Evolutionary conservation across 2,888 invertebrate genomes (phyloP), one percentile per base, ranked within the genome.

Genomic region (Andrena fulva): DNA sequence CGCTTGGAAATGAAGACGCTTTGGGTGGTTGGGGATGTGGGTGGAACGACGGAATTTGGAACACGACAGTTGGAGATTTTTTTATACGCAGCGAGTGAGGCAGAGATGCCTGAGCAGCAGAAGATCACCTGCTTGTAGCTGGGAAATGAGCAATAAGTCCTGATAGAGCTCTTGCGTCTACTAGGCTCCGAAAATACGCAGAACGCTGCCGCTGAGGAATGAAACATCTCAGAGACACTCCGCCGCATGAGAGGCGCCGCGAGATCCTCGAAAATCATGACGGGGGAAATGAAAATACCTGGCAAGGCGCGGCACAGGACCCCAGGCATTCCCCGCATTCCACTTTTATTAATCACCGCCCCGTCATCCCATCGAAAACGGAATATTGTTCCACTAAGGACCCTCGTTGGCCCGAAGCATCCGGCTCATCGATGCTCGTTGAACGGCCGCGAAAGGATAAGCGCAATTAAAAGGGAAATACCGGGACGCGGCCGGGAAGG

Each of bases 301-400:
- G 16, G 27, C 10, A 7, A 20, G 20, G 0, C 12, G 67, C 31
- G 24, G 24, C 56, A 56, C 27, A 56, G 27, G 56, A 56, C 56
- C 24, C 24, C 20, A 24, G 56, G 56, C 68, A 60, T 75, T 75
- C 69, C 12, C n/a, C 16, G 69, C 59, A 75, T 75, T 69, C 69
- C 69, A 4, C 27, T 59, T 68, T 75, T 69, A 75, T 75, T 69
- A 27, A 33, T 50, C 50, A n/a, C 54, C 74, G 59, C 42, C 20
- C 66, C 20, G 29, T 27, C 48, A 35, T 48, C 31, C 31, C 52
- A 20, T 59, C 24, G 59, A 68, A 74, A 68, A 59, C 48, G 2
- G 31, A 63, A 63, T 35, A 31, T 63, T 24, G 33, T 20, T 35
- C 20, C 62, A 3, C 4, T n/a, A n/a, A 20, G 20, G 10, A 20